Evolutionary conservation across 2,113 vertebrate genomes (phyloP).

Genomic region (Peromyscus polionotus): DNA sequence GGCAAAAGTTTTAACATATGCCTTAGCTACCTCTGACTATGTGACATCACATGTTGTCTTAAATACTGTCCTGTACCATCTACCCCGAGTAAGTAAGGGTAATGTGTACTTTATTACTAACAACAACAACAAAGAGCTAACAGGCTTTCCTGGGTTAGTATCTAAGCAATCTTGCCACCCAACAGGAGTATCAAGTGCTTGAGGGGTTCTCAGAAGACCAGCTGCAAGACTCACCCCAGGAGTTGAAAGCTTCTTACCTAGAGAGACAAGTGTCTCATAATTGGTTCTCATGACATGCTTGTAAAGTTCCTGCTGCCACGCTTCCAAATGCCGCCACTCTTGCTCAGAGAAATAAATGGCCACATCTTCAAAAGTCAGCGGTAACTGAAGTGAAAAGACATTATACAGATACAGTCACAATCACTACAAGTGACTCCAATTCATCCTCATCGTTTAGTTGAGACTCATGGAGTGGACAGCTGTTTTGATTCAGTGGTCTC

Average conservation of each 20-base stretch:
- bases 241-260: slow-evolving; percentile 71
- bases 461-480: not conserved
- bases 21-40: not conserved
- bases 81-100: not conserved
- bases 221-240: not conserved
- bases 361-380: slow-evolving; percentile 79
- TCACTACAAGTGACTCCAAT: not conserved
- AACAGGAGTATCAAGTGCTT: not conserved
- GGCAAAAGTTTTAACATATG: not conserved
- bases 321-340: slow-evolving; percentile 72
- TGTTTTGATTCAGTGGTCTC: not conserved
- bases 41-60: not conserved
- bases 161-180: not conserved
- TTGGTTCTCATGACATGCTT: slow-evolving; percentile 75
- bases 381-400: slow-evolving; percentile 62
- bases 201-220: not conserved
- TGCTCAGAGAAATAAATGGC: slow-evolving; percentile 78
- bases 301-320: slow-evolving; percentile 79
- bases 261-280: slow-evolving; percentile 72
- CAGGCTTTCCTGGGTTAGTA: not conserved
- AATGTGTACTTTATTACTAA: not conserved
- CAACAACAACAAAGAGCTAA: not conserved
- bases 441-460: not conserved
- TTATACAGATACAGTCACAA: not conserved
- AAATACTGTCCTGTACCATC: not conserved